phyloP scores from a whole-genome alignment of 2,888 invertebrate species.

The Timandra comae region DNA sequence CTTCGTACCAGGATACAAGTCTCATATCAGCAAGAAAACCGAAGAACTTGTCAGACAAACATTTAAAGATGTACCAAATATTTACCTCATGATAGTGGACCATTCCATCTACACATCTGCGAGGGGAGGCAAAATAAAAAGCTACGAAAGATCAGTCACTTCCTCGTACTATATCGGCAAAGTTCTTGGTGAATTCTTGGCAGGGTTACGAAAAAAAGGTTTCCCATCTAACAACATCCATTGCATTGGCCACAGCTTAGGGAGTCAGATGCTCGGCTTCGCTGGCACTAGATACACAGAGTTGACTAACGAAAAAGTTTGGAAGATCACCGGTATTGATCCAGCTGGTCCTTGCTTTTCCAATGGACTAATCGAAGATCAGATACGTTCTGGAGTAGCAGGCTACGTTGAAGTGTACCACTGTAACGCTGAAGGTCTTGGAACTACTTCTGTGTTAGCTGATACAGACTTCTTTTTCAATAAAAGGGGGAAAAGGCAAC shows the following conservation, averaged over 20 bases:
- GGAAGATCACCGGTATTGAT: constrained; percentile 58
- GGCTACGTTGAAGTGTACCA: constrained; percentile 78
- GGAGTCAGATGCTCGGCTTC: constrained; percentile 57
- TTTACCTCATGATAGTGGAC: constrained; percentile 58
- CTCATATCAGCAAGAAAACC: constrained; percentile 52
- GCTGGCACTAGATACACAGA: constrained; percentile 44
- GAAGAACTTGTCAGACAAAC: constrained; percentile 54
- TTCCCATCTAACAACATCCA: constrained; percentile 55
- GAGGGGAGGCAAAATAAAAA: constrained; percentile 45
- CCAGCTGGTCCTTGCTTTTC: constrained; percentile 70
- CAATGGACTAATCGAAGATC: constrained; percentile 52
- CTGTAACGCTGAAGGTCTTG: constrained; percentile 75
- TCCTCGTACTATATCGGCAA: constrained; percentile 51
- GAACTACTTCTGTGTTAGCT: constrained; percentile 68
- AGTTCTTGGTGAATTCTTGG: constrained; percentile 49
- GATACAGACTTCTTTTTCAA: constrained; percentile 78
- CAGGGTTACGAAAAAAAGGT: constrained; percentile 40
- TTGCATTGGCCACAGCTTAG: constrained; percentile 61
- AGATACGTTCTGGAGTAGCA: constrained; percentile 73
- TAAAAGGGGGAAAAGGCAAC: constrained; percentile 74
- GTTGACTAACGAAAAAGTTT: constrained; percentile 47
- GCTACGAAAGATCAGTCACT: constrained; percentile 58
- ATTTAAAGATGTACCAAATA: constrained; percentile 50
- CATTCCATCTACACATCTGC: constrained; percentile 59
- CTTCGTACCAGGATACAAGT: constrained; percentile 66